Evolutionary conservation across 2,797 vertebrate species (phyloP), one percentile per base, ranked within the genome.

Genomic region (Babyrousa celebensis): DNA sequence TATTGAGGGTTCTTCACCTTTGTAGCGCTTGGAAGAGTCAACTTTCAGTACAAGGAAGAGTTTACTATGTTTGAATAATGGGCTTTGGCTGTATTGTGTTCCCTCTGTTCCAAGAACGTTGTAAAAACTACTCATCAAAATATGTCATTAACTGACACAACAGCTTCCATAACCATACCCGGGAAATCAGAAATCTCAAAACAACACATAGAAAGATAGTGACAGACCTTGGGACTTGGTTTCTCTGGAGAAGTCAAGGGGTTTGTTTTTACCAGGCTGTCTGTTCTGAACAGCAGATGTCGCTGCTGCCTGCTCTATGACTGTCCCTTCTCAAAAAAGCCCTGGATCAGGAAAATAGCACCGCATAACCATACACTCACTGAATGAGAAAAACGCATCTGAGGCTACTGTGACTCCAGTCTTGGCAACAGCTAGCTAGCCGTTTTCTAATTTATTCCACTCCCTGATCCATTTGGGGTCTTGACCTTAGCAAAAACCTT

Each of bases 261-360:
- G 27, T 87, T 89, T 36, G 36, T 85, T 58, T 65, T 58, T 20
- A 60, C 36, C 54, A 1, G 21, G 23, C 36, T 43, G 27, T 32
- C 82, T 4, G 6, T 58, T 79, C 43, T 80, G 86, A 90, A 74
- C 97, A 84, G 94, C 94, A 98, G 98, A 77, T 91, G 97, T 62
- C 90, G 29, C 96, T 96, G 78, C 83, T 96, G 95, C 78, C 92
- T 63, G 29, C 52, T 60, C 36, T 20, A 16, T 75, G 32, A 32
- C n/a, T 48, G 14, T 32, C 72, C 67, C 0, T 27, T 23, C 60
- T 60, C 72, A 14, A 0, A 48, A 85, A n/a, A 71, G 40, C 3
- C 15, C 21, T 4, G 43, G 43, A 36, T 40, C 48, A 48, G 27
- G 70, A 48, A 74, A 67, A 56, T 5, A 36, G 8, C 2, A 1